These are phyloP conservation scores for Solen grandis DNA, from an alignment of 1,140 invertebrate species.

Conservation along the genomic window DNA sequence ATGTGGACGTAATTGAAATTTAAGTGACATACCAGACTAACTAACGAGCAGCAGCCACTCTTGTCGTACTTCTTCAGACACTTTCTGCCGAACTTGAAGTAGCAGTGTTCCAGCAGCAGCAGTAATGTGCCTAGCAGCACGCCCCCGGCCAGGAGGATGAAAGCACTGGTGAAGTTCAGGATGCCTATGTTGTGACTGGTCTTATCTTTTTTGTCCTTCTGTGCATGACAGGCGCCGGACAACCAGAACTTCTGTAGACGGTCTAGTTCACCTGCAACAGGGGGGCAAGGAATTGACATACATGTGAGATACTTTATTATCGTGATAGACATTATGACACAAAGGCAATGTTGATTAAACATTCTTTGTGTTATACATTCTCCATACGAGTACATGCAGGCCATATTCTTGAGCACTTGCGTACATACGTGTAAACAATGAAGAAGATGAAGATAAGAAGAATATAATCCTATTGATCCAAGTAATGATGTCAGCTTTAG, in stretches of 20 bases:
- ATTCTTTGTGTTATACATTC: no score
- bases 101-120: conserved; percentile 94
- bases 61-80: conserved; percentile 93
- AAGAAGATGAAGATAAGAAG: no score
- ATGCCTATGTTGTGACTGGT: conserved; percentile 92
- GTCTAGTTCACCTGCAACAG: conserved; percentile 92
- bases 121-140: conserved; percentile 93
- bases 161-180: conserved; percentile 97
- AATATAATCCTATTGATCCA: no score
- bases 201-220: conserved; percentile 83
- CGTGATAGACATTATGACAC: no score
- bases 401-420: no score
- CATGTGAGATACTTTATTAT: no score
- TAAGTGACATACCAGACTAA: conserved; percentile 89
- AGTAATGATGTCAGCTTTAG: no score
- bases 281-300: no score
- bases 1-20: no score
- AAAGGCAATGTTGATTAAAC: no score
- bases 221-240: conserved; percentile 95
- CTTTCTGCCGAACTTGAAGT: conserved; percentile 94
- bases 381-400: no score
- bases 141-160: conserved; percentile 96
- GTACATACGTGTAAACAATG: no score
- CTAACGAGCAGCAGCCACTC: conserved; percentile 93
- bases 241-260: conserved; percentile 97